Conservation (phyloP, 1,140 invertebrate genomes). For the Pentalonia nigronervosa region DNA sequence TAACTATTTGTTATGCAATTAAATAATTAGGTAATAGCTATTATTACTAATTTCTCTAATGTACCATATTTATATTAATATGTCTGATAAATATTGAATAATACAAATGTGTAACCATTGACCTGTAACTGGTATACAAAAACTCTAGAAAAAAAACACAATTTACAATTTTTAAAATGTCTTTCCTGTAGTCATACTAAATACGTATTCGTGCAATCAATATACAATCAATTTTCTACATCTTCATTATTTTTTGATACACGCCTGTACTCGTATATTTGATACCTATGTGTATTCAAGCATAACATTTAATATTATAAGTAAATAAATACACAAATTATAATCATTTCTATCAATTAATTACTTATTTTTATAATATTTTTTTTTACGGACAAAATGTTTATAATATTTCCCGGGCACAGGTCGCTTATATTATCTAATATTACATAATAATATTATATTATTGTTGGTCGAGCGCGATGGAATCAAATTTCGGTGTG, state of each 20-base stretch:
- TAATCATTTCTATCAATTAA: neutral
- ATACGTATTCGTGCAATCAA: too few relatives aligned
- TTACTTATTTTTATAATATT: neutral
- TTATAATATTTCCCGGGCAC: neutral
- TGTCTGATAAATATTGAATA: neutral
- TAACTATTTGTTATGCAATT: neutral
- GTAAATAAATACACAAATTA: neutral
- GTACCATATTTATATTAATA: neutral
- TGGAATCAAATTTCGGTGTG: too few relatives aligned
- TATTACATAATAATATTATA: neutral
- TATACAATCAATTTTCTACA: too few relatives aligned
- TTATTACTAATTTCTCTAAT: neutral
- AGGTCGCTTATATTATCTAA: neutral
- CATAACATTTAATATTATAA: neutral
- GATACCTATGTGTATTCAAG: too few relatives aligned
- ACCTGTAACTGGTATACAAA: too few relatives aligned
- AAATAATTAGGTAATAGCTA: too few relatives aligned
- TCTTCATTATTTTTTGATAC: too few relatives aligned
- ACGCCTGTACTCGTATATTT: too few relatives aligned
- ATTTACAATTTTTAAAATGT: too few relatives aligned
- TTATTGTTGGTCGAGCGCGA: too few relatives aligned
- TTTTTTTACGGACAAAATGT: neutral
- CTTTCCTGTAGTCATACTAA: neutral
- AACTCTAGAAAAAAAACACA: too few relatives aligned
- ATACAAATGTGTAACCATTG: too few relatives aligned